Percentiles rank a stretch among this genome's conserved stretches.
These are phyloP conservation scores for Dendrolimus kikuchii DNA, from an alignment of 1,140 invertebrate genomes.

Conservation along the genomic window DNA sequence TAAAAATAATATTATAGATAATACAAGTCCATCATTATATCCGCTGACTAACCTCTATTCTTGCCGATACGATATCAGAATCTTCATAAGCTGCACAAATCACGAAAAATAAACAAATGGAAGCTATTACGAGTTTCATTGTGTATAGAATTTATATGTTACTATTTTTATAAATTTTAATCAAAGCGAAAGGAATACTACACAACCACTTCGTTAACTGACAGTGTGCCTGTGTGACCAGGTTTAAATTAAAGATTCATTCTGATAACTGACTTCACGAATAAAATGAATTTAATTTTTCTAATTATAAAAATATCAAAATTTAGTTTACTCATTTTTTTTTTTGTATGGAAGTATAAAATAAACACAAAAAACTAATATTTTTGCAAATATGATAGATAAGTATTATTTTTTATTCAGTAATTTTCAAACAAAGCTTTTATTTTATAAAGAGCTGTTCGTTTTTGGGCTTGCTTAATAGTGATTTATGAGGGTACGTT, in stretches of 20 bases:
- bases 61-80: constrained; percentile 47
- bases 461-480: too few relatives aligned
- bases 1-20: constrained; percentile 2
- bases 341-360: background rate
- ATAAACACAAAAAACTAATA: background rate
- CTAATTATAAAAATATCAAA: background rate
- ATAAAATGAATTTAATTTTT: too few relatives aligned
- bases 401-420: too few relatives aligned
- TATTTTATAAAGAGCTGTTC: too few relatives aligned
- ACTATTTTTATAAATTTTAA: background rate
- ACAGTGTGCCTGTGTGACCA: too few relatives aligned
- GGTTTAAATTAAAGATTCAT: background rate
- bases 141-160: background rate
- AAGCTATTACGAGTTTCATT: constrained; percentile 8
- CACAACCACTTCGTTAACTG: too few relatives aligned
- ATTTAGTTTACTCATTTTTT: background rate
- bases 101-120: constrained; percentile 13
- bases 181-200: background rate
- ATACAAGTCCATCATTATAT: constrained; percentile 5
- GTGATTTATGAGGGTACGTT: too few relatives aligned
- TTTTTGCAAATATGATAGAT: too few relatives aligned
- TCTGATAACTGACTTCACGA: too few relatives aligned
- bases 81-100: constrained; percentile 27
- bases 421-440: too few relatives aligned
- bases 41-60: constrained; percentile 44